Conservation (phyloP, 2,113 vertebrate genomes). For the Heterotilapia buettikoferi region DNA sequence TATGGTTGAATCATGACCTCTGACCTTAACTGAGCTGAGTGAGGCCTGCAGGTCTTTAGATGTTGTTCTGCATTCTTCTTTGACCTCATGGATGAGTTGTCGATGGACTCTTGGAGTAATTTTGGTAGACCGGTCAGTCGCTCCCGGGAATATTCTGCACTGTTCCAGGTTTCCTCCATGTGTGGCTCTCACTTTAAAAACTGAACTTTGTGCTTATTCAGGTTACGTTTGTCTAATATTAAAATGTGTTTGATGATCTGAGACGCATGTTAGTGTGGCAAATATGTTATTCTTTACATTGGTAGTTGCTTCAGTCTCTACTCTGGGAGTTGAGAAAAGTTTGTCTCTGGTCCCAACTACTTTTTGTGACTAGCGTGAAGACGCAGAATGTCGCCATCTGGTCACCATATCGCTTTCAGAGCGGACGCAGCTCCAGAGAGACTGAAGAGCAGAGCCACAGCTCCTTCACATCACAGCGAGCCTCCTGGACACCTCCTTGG, state of each 20-base stretch:
- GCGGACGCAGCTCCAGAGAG: not conserved
- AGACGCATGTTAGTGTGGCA: not conserved
- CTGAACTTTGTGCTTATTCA: not conserved
- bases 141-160: not conserved
- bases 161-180: not conserved
- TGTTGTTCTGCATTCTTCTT: not conserved
- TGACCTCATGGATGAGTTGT: not conserved
- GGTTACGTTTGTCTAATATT: not conserved
- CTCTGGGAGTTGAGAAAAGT: not conserved
- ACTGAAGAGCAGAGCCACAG: not conserved
- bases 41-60: not conserved
- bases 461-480: not conserved
- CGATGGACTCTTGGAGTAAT: not conserved
- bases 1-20: not conserved
- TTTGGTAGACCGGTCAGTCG: not conserved
- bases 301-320: not conserved
- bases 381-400: not conserved
- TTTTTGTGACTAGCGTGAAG: not conserved
- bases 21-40: not conserved
- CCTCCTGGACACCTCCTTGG: not conserved
- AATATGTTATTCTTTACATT: not conserved
- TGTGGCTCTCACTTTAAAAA: not conserved
- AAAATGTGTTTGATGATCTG: not conserved
- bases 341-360: not conserved
- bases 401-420: not conserved